Conservation (phyloP, 1,140 invertebrate genomes). For the Zaprionus inermis region DNA sequence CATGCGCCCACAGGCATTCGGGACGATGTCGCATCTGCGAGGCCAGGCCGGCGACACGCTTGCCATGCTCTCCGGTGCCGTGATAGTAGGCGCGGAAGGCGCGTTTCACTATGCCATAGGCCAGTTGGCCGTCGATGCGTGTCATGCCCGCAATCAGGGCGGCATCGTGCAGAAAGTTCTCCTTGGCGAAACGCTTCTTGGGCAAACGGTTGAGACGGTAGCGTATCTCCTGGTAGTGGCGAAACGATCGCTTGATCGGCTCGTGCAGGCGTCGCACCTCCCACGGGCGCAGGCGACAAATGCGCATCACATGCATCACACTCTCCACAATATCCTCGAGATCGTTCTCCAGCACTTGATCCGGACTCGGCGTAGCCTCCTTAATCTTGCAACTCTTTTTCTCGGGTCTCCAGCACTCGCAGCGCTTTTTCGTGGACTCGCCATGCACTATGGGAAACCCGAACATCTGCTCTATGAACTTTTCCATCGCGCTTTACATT, state of each 20-base stretch:
- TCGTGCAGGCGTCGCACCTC: constrained; percentile 50
- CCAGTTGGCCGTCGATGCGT: constrained; percentile 68
- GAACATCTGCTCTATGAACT: neutral
- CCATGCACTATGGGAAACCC: neutral
- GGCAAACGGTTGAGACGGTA: constrained; percentile 62
- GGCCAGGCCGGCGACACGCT: neutral
- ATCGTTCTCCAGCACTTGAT: constrained; percentile 16
- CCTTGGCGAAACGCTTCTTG: constrained; percentile 65
- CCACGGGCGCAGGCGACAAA: constrained; percentile 60
- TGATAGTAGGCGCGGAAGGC: constrained; percentile 75
- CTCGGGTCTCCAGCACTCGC: constrained; percentile 23
- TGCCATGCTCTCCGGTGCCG: constrained; percentile 43
- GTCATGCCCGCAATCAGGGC: constrained; percentile 58
- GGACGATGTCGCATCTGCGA: constrained; percentile 23
- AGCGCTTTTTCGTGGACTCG: neutral
- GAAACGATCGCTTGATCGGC: constrained; percentile 54
- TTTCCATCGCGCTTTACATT: neutral
- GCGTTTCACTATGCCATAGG: constrained; percentile 70
- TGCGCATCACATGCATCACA: constrained; percentile 63
- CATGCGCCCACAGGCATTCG: constrained; percentile 72
- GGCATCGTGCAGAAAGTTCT: constrained; percentile 70
- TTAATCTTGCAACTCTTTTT: neutral
- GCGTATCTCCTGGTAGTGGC: constrained; percentile 65
- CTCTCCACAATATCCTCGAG: constrained; percentile 62
- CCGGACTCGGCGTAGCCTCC: neutral